Percentiles rank a stretch among this genome's conserved stretches.
phyloP scores from a whole-genome alignment of 2,888 invertebrate genomes.

The Oxytorus armatus region DNA sequence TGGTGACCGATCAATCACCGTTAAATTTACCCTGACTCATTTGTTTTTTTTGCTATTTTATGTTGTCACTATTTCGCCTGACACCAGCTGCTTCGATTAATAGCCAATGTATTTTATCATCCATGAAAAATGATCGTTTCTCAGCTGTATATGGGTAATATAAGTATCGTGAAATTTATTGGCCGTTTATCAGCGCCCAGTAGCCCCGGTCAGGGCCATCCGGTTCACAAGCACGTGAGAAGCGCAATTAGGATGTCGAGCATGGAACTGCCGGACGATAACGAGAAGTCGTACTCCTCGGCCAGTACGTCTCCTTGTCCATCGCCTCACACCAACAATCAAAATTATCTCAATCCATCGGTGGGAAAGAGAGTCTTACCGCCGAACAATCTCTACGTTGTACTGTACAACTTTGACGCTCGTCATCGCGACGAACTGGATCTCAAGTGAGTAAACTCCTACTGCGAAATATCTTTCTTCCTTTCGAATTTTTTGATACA shows the following conservation, averaged over 20 bases:
- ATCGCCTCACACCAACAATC: conserved; percentile 88
- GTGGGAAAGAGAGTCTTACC: conserved; percentile 86
- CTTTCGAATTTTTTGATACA: background rate
- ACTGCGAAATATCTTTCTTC: background rate
- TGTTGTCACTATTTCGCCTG: too few relatives aligned
- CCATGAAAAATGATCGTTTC: conserved; percentile 1
- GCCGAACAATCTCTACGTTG: conserved; percentile 96
- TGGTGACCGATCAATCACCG: too few relatives aligned
- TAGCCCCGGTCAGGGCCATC: conserved; percentile 91
- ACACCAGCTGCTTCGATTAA: background rate
- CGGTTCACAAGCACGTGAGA: conserved; percentile 88
- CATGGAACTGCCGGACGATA: conserved; percentile 95
- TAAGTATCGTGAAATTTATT: conserved; percentile 34
- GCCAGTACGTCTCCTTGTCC: conserved; percentile 97
- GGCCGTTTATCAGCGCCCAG: conserved; percentile 88
- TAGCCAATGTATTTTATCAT: background rate
- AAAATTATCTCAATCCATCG: conserved; percentile 80
- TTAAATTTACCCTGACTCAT: too few relatives aligned
- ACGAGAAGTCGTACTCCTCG: conserved; percentile 95
- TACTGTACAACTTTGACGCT: conserved; percentile 97
- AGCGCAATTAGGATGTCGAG: conserved; percentile 96
- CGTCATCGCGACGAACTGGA: conserved; percentile 97
- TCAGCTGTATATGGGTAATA: background rate
- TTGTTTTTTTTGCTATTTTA: too few relatives aligned
- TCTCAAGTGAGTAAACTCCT: conserved; percentile 89